Evolutionary conservation across 1,140 invertebrate genomes (phyloP).

Genomic region (Bombus sylvicola): DNA sequence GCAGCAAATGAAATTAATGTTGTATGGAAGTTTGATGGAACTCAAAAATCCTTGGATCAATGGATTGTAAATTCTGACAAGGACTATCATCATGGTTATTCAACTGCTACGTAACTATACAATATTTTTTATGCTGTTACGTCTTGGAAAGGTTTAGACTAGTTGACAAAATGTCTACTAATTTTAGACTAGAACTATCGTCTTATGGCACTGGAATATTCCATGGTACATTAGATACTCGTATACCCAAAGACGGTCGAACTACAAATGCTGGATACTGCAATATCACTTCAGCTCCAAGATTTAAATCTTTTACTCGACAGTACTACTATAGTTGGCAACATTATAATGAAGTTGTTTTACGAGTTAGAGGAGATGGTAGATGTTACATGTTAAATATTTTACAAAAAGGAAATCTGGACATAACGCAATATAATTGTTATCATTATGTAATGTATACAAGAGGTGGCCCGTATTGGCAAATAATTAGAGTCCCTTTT

Average conservation of each 20-base stretch:
- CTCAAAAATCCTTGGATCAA: slow-evolving; percentile 85
- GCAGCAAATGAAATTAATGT: slow-evolving; percentile 87
- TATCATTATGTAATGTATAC: slow-evolving; percentile 93
- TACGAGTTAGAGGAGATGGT: slow-evolving; percentile 95
- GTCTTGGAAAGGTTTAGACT: not conserved
- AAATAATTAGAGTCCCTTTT: slow-evolving; percentile 96
- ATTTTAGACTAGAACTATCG: slow-evolving; percentile 84
- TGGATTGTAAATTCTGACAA: slow-evolving; percentile 91
- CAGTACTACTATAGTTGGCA: slow-evolving; percentile 88
- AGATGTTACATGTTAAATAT: slow-evolving; percentile 93
- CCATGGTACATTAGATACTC: slow-evolving; percentile 87
- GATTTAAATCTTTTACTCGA: slow-evolving; percentile 92
- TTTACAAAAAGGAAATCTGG: slow-evolving; percentile 87
- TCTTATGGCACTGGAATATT: slow-evolving; percentile 89
- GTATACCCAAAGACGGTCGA: slow-evolving; percentile 91
- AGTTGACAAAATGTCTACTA: not conserved
- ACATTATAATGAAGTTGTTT: slow-evolving; percentile 91
- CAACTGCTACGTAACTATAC: slow-evolving; percentile 83
- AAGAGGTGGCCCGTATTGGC: slow-evolving; percentile 98
- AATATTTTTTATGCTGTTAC: slow-evolving; percentile 17
- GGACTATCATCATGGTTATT: slow-evolving; percentile 92
- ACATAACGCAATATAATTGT: slow-evolving; percentile 93
- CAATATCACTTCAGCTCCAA: slow-evolving; percentile 87
- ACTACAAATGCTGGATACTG: slow-evolving; percentile 90
- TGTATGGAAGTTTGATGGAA: slow-evolving; percentile 87